Evolutionary conservation across 2,888 invertebrate species (phyloP).

Genomic region (Drosophila subsilvestris): DNA sequence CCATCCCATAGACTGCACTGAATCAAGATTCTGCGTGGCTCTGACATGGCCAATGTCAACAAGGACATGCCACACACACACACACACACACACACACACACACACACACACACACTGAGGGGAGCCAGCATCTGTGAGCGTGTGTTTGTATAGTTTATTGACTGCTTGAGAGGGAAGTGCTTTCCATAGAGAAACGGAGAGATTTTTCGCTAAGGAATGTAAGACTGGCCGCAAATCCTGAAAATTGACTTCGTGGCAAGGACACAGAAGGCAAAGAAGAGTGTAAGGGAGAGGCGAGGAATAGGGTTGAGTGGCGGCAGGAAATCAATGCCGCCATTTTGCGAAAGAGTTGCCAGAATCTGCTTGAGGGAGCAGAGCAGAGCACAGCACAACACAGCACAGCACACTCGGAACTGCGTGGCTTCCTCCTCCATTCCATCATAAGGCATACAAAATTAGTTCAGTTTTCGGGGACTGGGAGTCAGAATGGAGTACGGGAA

Average conservation of each 20-base stretch:
- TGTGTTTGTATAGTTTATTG: slow-evolving; percentile 78
- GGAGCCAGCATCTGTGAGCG: slow-evolving; percentile 29
- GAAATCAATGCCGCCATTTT: slow-evolving; percentile 78
- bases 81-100: slow-evolving; percentile 49
- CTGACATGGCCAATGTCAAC: slow-evolving; percentile 62
- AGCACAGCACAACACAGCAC: not conserved
- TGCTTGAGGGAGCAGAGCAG: slow-evolving; percentile 3
- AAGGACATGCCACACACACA: slow-evolving; percentile 70
- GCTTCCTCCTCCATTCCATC: slow-evolving; percentile 48
- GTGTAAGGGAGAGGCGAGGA: not conserved
- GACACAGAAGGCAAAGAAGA: not conserved
- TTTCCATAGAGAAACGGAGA: slow-evolving; percentile 72
- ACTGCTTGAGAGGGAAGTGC: slow-evolving; percentile 79
- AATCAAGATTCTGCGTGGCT: slow-evolving; percentile 7
- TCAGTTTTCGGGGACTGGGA: slow-evolving; percentile 38
- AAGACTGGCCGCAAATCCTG: slow-evolving; percentile 78
- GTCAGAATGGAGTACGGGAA: slow-evolving; percentile 13
- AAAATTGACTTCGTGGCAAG: slow-evolving; percentile 76
- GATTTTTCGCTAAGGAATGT: slow-evolving; percentile 73
- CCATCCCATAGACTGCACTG: not conserved
- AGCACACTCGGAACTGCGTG: slow-evolving; percentile 32
- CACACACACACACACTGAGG: slow-evolving; percentile 36
- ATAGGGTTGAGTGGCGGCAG: slow-evolving; percentile 47
- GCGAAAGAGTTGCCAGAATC: slow-evolving; percentile 67
- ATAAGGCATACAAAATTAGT: slow-evolving; percentile 77